These are phyloP conservation scores for Podocnemis expansa DNA, from an alignment of 2,113 vertebrate genomes.

Conservation along the genomic window DNA sequence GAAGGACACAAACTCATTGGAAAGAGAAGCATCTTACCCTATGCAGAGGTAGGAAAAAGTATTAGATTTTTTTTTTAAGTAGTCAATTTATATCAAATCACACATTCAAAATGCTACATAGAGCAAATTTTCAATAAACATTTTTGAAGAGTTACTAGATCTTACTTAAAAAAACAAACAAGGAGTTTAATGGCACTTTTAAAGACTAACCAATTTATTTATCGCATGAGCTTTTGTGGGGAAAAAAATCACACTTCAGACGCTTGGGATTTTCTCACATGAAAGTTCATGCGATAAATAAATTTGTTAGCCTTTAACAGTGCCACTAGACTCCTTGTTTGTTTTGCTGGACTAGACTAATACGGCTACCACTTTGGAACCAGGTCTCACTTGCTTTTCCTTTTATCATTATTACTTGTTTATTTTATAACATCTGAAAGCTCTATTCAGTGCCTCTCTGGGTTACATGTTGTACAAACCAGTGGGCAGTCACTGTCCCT, in stretches of 20 bases:
- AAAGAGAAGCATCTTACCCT: not conserved
- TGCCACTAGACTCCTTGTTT: no score
- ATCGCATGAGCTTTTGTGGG: no score
- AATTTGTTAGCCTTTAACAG: no score
- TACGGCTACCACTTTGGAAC: no score
- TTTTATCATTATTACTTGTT: not conserved
- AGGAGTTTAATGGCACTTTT: no score
- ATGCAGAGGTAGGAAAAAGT: not conserved
- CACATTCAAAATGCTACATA: not conserved
- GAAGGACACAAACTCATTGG: conserved; percentile 9
- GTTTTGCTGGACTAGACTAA: no score
- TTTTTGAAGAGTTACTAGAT: not conserved
- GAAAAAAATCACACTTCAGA: no score
- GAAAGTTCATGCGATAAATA: no score
- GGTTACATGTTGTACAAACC: not conserved
- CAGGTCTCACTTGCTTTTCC: conserved; percentile 8
- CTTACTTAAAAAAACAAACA: no score
- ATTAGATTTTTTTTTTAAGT: not conserved
- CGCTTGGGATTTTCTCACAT: no score
- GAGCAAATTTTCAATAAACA: not conserved
- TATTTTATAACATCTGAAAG: not conserved
- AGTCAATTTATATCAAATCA: not conserved
- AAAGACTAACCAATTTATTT: no score
- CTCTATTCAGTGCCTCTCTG: conserved; percentile 2
- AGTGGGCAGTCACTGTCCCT: conserved; percentile 1